Evolutionary conservation across 2,797 vertebrate genomes (phyloP), one percentile per base, ranked within the genome.

Genomic region (Onychomys leucogaster): DNA sequence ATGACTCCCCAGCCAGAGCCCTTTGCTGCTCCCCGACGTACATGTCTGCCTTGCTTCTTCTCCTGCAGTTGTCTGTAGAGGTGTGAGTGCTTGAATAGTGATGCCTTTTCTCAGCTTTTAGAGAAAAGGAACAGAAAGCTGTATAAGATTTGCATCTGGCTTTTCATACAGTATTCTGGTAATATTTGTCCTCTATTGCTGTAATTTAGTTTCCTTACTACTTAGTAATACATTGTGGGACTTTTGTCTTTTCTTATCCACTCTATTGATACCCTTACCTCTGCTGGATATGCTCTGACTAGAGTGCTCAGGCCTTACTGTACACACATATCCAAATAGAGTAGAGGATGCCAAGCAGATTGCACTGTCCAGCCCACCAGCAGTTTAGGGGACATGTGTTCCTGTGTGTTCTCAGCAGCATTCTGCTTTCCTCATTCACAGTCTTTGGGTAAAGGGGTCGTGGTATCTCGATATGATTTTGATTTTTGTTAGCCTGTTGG

Each of bases 71-170:
- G 80, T 82, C 61, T 69, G 6, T 43, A 41, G 63, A 94, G 29
- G 4, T 77, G 12, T 69, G 5, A 37, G 5, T 57, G 29, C 46
- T 37, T 46, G 37, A 71, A 8, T 67, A 59, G 55, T 90, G 69
- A 80, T 97, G 43, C 71, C n/a, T 91, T 43, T 34, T 12, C 63
- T 95, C 76, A 52, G 88, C 52, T 82, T 89, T 92, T 71, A 21
- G 27, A n/a, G 52, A 49, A 67, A 61, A 88, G 71, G 65, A 61
- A 65, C 52, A 55, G 27, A 85, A 95, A 67, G 8, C 49, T 67
- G 6, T 59, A 0, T 82, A 75, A 37, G 67, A 52, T 41, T 85
- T 95, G 67, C 43, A 46, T 61, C 67, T 65, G 21, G 8, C 37
- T 73, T 83, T 61, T 52, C 29, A 89, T 32, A 73, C 7, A 34